These are phyloP conservation scores for Rhinolophus ferrumequinum DNA, from an alignment of 2,113 vertebrate species.

Conservation along the genomic window DNA sequence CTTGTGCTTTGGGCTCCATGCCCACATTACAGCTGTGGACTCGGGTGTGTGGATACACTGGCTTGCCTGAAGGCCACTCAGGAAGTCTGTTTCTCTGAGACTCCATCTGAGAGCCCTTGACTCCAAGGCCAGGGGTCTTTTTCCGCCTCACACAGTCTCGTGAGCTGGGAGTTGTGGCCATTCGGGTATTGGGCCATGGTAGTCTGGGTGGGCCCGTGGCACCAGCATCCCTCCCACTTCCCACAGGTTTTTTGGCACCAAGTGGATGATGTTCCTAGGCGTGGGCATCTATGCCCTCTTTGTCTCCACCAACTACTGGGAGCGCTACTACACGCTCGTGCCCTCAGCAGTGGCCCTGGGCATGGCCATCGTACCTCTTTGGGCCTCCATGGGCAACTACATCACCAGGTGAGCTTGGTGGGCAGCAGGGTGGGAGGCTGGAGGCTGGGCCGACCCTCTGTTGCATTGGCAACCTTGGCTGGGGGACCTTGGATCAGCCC, in stretches of 20 bases:
- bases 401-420: conserved; percentile 86
- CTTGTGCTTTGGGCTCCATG: too few relatives aligned
- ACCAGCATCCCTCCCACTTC: background rate
- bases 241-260: conserved; percentile 95
- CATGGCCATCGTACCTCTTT: conserved; percentile 94
- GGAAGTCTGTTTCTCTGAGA: background rate
- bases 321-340: conserved; percentile 97
- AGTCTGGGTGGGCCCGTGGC: fast-evolving
- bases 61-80: background rate
- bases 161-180: background rate
- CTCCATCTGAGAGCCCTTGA: background rate
- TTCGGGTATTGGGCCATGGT: background rate
- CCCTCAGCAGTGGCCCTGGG: conserved; percentile 95
- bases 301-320: conserved; percentile 99
- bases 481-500: background rate
- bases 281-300: conserved; percentile 96
- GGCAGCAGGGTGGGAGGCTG: fast-evolving
- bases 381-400: conserved; percentile 96
- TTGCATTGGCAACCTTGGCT: background rate
- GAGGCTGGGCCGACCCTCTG: background rate
- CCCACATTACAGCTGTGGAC: background rate
- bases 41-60: background rate
- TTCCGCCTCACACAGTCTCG: fast-evolving
- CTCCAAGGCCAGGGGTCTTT: background rate
- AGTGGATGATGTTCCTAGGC: conserved; percentile 98